These are phyloP conservation scores for Cynaeus angustus DNA, from an alignment of 2,888 invertebrate genomes.

Conservation along the genomic window DNA sequence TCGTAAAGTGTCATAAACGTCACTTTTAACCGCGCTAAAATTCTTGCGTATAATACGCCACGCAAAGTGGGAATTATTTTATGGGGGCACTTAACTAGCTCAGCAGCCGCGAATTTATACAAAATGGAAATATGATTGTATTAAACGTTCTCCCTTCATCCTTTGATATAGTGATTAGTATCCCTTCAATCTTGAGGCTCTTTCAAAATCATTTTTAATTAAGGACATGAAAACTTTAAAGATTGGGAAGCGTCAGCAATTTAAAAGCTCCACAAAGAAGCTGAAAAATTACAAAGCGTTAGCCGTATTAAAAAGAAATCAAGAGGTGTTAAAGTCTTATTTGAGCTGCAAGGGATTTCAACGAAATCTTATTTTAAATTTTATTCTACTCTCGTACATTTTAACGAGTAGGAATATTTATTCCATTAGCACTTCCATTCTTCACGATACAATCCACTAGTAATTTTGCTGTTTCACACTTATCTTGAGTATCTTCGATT, in stretches of 20 bases:
- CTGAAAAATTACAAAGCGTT: constrained; percentile 46
- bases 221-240: constrained; percentile 40
- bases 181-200: constrained; percentile 25
- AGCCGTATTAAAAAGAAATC: constrained; percentile 49
- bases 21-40: constrained; percentile 58
- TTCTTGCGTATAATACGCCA: constrained; percentile 55
- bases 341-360: constrained; percentile 53
- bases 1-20: constrained; percentile 66
- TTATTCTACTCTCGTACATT: not conserved
- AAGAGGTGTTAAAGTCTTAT: constrained; percentile 54
- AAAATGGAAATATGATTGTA: constrained; percentile 45
- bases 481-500: constrained; percentile 56
- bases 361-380: not conserved
- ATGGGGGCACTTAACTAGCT: constrained; percentile 42
- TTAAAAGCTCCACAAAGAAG: constrained; percentile 44
- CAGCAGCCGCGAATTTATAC: constrained; percentile 45
- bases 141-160: constrained; percentile 28
- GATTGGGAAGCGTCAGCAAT: constrained; percentile 37
- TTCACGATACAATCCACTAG: constrained; percentile 63
- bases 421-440: constrained; percentile 55
- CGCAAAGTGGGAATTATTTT: constrained; percentile 48
- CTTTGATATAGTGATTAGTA: constrained; percentile 37
- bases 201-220: constrained; percentile 46
- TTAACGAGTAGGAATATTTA: constrained; percentile 37
- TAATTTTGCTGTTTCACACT: constrained; percentile 62